Evolutionary conservation across 2,113 vertebrate genomes (phyloP).

Genomic region (Miniopterus natalensis): DNA sequence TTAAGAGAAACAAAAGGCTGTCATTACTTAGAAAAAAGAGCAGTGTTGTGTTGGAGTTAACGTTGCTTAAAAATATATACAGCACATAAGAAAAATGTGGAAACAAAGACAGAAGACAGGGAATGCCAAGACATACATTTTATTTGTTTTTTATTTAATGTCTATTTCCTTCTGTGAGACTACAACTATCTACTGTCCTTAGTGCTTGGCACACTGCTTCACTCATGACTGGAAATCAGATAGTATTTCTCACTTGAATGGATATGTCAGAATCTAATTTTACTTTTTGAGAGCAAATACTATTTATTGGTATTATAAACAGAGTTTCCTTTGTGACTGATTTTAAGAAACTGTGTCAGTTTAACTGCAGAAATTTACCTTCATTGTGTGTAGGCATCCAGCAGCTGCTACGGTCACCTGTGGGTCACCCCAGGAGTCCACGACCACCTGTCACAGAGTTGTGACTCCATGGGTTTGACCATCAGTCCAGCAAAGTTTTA

Average conservation of each 20-base stretch:
- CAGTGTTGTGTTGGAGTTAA: neutral
- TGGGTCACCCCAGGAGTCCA: neutral
- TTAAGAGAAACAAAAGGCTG: neutral
- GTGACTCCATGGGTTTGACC: neutral
- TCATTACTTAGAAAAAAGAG: neutral
- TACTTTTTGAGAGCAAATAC: neutral
- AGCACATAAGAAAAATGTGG: neutral
- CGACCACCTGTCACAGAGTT: neutral
- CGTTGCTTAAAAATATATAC: neutral
- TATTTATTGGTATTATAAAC: neutral
- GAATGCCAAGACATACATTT: neutral
- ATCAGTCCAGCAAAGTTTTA: neutral
- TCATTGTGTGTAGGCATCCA: neutral
- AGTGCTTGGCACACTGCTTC: neutral
- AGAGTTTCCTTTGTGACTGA: neutral
- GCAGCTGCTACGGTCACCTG: neutral
- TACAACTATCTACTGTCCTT: neutral
- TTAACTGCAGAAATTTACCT: constrained; percentile 41
- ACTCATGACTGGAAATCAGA: neutral
- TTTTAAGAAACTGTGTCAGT: constrained; percentile 32
- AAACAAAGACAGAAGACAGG: neutral
- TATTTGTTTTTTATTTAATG: neutral
- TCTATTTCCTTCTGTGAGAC: neutral
- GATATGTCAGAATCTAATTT: neutral
- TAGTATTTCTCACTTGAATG: neutral